These are phyloP conservation scores for Styela plicata DNA, from an alignment of 23 tunicate genomes.

Conservation along the genomic window DNA sequence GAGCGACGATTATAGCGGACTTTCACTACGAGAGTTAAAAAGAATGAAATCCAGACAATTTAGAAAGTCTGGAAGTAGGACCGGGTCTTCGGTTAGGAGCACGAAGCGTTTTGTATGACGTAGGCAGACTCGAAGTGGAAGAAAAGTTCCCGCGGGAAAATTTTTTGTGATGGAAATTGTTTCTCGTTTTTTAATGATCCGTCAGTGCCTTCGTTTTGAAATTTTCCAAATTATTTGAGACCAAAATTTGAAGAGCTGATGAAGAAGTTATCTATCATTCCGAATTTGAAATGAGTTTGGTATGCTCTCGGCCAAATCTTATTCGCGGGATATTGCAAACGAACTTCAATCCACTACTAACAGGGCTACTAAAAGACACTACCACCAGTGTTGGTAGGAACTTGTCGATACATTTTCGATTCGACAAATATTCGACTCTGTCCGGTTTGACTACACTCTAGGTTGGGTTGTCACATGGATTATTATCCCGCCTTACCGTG, in stretches of 20 bases:
- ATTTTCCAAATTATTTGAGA: background rate
- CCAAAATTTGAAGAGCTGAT: background rate
- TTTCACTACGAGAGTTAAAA: slow-evolving; percentile 35
- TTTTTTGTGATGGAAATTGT: slow-evolving; percentile 22
- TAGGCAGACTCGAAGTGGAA: slow-evolving; percentile 51
- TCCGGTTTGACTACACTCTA: too few relatives aligned
- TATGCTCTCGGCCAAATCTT: too few relatives aligned
- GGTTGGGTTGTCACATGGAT: too few relatives aligned
- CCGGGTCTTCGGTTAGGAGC: slow-evolving; percentile 20
- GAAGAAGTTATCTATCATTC: background rate
- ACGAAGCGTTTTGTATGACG: slow-evolving; percentile 50
- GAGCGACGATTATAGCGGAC: slow-evolving; percentile 66
- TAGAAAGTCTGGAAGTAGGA: background rate
- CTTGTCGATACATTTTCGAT: too few relatives aligned
- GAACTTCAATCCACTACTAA: too few relatives aligned
- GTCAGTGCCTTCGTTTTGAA: background rate
- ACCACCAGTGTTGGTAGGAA: too few relatives aligned
- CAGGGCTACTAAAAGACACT: too few relatives aligned
- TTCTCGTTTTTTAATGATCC: too few relatives aligned
- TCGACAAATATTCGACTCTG: too few relatives aligned
- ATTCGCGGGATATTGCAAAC: too few relatives aligned
- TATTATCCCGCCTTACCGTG: too few relatives aligned
- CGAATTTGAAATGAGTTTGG: too few relatives aligned
- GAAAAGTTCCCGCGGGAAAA: slow-evolving; percentile 68
- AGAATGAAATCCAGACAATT: slow-evolving; percentile 54